phyloP scores from a whole-genome alignment of 2,888 invertebrate species.

The Euzetes globulus region DNA sequence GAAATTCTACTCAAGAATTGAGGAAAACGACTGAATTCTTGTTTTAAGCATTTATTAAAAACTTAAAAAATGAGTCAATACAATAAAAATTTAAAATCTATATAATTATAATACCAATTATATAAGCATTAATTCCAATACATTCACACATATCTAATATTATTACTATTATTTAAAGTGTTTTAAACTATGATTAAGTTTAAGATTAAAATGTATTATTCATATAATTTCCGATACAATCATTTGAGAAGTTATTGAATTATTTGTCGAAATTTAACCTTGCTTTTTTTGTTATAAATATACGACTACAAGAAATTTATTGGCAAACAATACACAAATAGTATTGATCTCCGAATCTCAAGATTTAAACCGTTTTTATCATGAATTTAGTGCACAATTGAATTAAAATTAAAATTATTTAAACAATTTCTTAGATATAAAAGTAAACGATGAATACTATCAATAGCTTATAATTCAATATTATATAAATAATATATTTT shows the following conservation, averaged over 20 bases:
- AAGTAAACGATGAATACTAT: conserved; percentile 12
- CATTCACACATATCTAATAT: conserved; percentile 18
- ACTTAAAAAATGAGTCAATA: conserved; percentile 20
- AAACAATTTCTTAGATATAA: conserved; percentile 14
- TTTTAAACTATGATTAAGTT: not conserved
- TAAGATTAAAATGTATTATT: conserved; percentile 6
- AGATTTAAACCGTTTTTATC: not conserved
- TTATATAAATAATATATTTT: conserved; percentile 5
- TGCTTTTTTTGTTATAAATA: not conserved
- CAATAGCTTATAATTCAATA: not conserved
- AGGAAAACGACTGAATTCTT: conserved; percentile 7
- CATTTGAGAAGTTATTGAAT: not conserved
- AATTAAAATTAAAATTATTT: conserved; percentile 4
- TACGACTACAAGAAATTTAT: not conserved
- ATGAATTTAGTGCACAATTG: conserved; percentile 15
- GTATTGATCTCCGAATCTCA: conserved; percentile 2
- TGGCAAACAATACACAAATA: conserved; percentile 17
- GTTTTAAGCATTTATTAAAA: conserved; percentile 27
- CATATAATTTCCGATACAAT: not conserved
- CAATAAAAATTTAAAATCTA: conserved; percentile 20
- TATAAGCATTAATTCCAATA: conserved; percentile 20
- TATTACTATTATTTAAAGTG: conserved; percentile 7
- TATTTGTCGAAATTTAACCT: not conserved
- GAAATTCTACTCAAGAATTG: not conserved
- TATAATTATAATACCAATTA: conserved; percentile 4